Evolutionary conservation across 2,113 vertebrate species (phyloP), one percentile per base, ranked within the genome.

Genomic region (Podarcis raffonei): DNA sequence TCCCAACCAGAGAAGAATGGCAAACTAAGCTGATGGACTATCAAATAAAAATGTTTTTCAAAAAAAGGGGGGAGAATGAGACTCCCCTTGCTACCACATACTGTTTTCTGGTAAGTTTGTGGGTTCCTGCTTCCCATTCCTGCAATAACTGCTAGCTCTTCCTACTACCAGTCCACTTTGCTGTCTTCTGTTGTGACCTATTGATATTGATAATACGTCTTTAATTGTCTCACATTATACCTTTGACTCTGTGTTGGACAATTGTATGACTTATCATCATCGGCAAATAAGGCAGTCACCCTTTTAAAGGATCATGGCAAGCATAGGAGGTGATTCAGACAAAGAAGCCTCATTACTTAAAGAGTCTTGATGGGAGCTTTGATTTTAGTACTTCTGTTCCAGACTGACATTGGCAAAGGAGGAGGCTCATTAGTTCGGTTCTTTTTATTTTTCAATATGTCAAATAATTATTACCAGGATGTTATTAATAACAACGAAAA

Each of bases 221-320:
- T 81, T 92, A 89, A 93, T 91, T 81, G 13, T n/a, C 85, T 88
- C 93, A 77, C 86, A 91, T 93, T 87, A 89, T 87, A 71, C 4
- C 30, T 93, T 94, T 93, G 83, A 84, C 42, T 7, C 75, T 71
- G 16, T 57, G 22, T 90, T 92, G 23, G 72, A 78, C 75, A 0
- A 1, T 77, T 53, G 88, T 35, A 76, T 88, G 42, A 57, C 57
- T 91, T 86, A 77, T 48, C 87, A 82, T 48, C 86, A 82, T 48
- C 81, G 76, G 77, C 39, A 32, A 18, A 91, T 91, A 66, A 93
- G 25, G 62, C 66, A 13, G 6, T 80, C 85, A 87, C 83, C 72
- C 87, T 32, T 22, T 59, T 78, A 81, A 25, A 16, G 89, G 92
- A 85, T 27, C 75, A 37, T 37, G 83, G n/a, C 76, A 83, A 88